phyloP scores from a whole-genome alignment of 2,113 vertebrate species.

The Eulemur rufifrons region DNA sequence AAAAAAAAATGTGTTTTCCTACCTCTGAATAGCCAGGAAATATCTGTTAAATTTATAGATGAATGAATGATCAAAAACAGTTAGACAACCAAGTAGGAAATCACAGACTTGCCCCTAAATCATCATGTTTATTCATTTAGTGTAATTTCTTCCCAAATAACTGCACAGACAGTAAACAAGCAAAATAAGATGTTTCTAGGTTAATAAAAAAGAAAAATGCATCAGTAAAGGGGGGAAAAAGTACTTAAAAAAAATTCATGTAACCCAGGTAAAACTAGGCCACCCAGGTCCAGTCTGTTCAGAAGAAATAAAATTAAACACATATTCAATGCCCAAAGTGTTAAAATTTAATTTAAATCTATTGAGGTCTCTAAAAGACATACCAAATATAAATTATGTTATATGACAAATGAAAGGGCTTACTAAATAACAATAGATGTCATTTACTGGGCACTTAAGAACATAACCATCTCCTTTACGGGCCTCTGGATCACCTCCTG shows the following conservation, averaged over 20 bases:
- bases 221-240: not conserved
- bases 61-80: not conserved
- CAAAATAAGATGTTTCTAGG: not conserved
- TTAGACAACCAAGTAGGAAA: not conserved
- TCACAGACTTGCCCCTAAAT: not conserved
- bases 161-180: not conserved
- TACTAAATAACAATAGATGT: not conserved
- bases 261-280: not conserved
- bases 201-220: not conserved
- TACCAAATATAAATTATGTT: not conserved
- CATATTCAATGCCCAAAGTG: not conserved
- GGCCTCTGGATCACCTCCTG: accelerated
- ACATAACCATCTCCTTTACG: not conserved
- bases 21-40: not conserved
- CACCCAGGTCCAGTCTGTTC: not conserved
- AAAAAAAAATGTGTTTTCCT: not conserved
- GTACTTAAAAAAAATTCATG: not conserved
- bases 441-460: not conserved
- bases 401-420: not conserved
- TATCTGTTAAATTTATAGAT: not conserved
- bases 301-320: not conserved
- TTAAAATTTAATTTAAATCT: not conserved
- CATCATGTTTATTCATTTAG: not conserved
- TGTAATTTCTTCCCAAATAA: not conserved
- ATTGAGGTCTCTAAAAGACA: not conserved